Base-by-base conservation (phyloP, 2,797 vertebrate genomes). In the Pangasius sanitwongsei region DNA sequence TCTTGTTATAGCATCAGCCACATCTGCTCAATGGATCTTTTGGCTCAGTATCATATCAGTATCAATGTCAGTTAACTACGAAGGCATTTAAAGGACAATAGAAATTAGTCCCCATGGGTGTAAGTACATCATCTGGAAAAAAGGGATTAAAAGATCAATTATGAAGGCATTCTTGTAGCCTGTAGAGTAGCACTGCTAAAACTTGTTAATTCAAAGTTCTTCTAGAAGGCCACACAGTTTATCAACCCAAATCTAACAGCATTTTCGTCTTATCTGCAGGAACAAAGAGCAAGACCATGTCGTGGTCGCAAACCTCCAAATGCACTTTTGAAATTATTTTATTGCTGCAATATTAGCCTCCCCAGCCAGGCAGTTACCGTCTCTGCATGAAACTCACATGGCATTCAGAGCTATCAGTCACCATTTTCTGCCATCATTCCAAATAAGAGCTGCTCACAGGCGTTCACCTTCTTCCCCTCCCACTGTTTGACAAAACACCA, bases 341-440 rank as follows among this genome's bases (percentile, higher is more conserved):
- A 91, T 92, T 90, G 88, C 89, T 89, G 70, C 86, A 65, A 83
- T 65, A 84, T 87, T 81, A 86, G 81, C 81, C 90, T 87, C 87
- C 81, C 87, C 72, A 25, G 89, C 81, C 86, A 16, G 65, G 59
- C 81, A 81, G 88, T 91, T 91, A 72, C 87, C 74, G 89, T 89
- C 92, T 83, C 91, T 87, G 90, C 91, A 90, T 91, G 91, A 88
- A 89, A 89, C 91, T 89, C 87, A 70, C 87, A 85, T 89, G 88
- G 91, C 89, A 90, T 89, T 91, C 91, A 90, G 89, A 65, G 91
- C 90, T 70, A 92, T 93, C 90, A 93, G 89, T 86, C 86, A 84
- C 89, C 86, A 92, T 93, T 92, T 92, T 88, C 88, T 87, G 77
- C 90, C 89, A 92, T 92, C 89, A 91, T 86, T 86, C 86, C 65